Evolutionary conservation across 2,888 invertebrate species (phyloP).

Genomic region (Pyrocoelia pectoralis): DNA sequence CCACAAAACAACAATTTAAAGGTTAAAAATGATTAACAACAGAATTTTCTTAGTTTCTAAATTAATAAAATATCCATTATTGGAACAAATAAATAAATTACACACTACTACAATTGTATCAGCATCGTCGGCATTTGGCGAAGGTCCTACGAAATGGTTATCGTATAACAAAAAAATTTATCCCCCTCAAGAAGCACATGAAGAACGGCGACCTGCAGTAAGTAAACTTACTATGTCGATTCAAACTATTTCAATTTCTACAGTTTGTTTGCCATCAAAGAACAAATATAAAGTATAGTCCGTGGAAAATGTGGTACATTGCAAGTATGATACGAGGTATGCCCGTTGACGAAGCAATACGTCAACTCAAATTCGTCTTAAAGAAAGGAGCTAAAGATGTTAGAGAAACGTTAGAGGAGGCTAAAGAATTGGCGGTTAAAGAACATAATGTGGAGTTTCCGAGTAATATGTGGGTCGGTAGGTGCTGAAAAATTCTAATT

Average conservation of each 20-base stretch:
- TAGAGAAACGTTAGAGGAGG: constrained; percentile 85
- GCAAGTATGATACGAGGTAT: constrained; percentile 89
- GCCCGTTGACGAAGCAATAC: constrained; percentile 92
- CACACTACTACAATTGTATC: constrained; percentile 24
- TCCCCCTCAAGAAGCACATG: constrained; percentile 78
- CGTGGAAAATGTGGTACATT: constrained; percentile 93
- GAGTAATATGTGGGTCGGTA: constrained; percentile 95
- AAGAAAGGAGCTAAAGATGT: constrained; percentile 80
- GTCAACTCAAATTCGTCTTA: constrained; percentile 83
- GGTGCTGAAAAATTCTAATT: constrained; percentile 50
- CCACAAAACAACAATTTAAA: too few species aligned
- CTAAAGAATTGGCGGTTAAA: constrained; percentile 85
- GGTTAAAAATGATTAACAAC: neutral
- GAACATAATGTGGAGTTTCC: constrained; percentile 93
- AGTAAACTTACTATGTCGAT: constrained; percentile 57
- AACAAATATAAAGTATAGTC: constrained; percentile 87
- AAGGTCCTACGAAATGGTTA: constrained; percentile 67
- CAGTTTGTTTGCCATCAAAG: constrained; percentile 90
- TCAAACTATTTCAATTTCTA: constrained; percentile 12
- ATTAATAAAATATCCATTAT: neutral
- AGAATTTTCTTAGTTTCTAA: neutral
- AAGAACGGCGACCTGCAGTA: constrained; percentile 85
- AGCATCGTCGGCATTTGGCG: constrained; percentile 28
- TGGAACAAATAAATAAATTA: constrained; percentile 15
- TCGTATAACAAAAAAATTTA: constrained; percentile 77